phyloP scores from a whole-genome alignment of 2,888 invertebrate species.

The Lymantria dispar region DNA sequence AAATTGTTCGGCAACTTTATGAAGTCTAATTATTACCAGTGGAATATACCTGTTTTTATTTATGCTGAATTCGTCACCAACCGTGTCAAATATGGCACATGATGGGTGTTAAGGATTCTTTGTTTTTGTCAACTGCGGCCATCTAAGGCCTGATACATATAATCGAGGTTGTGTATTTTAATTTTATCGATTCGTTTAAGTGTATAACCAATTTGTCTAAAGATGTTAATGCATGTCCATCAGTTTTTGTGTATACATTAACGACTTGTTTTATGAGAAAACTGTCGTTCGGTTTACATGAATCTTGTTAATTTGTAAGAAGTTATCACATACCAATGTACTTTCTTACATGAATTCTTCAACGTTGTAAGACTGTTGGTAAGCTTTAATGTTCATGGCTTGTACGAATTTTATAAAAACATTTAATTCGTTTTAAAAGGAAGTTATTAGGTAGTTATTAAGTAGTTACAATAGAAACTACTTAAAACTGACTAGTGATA shows the following conservation, averaged over 20 bases:
- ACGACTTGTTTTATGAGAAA: background rate
- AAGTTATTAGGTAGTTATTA: too few species aligned
- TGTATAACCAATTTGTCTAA: slow-evolving; percentile 29
- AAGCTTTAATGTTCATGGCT: background rate
- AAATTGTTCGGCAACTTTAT: slow-evolving; percentile 22
- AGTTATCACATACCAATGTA: background rate
- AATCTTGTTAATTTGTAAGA: background rate
- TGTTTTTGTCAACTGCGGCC: slow-evolving; percentile 30
- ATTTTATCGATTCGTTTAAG: slow-evolving; percentile 28
- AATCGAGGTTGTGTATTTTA: slow-evolving; percentile 27
- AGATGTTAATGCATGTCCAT: slow-evolving; percentile 17
- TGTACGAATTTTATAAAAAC: background rate
- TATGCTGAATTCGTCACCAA: slow-evolving; percentile 45
- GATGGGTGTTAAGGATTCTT: slow-evolving; percentile 28
- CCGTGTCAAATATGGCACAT: slow-evolving; percentile 53
- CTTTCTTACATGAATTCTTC: background rate
- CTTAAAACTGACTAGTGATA: too few species aligned
- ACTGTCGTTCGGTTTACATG: background rate
- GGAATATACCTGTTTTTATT: slow-evolving; percentile 44
- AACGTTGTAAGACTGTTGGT: background rate
- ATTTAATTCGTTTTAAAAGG: background rate
- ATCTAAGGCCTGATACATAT: slow-evolving; percentile 21
- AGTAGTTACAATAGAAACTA: too few species aligned
- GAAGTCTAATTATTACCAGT: slow-evolving; percentile 43
- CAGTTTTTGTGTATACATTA: slow-evolving; percentile 14